These are phyloP conservation scores for Nibea albiflora DNA, from an alignment of 2,113 vertebrate genomes.

Conservation along the genomic window DNA sequence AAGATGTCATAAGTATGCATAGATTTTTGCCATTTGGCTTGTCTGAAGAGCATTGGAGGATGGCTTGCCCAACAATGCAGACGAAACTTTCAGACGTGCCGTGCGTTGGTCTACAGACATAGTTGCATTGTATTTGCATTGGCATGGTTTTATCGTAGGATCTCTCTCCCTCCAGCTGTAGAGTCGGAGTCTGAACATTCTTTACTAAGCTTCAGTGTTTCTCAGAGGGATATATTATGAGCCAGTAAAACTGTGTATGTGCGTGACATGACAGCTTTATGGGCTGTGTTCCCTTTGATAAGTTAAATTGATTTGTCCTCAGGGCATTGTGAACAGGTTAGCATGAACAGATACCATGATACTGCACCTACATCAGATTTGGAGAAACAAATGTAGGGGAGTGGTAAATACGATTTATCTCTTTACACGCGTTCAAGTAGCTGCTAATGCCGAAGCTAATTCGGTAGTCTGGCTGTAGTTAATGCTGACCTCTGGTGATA, in stretches of 20 bases:
- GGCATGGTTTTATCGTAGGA: conserved; percentile 61
- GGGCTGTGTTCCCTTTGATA: conserved; percentile 27
- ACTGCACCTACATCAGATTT: conserved; percentile 18
- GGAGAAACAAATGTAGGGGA: background rate
- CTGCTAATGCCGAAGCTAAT: conserved; percentile 1
- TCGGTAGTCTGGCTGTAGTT: conserved; percentile 5
- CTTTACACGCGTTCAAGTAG: background rate
- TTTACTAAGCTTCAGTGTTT: conserved; percentile 60
- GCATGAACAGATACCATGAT: conserved; percentile 16
- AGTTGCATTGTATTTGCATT: conserved; percentile 63
- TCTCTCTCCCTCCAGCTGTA: conserved; percentile 66
- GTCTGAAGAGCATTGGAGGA: conserved; percentile 1
- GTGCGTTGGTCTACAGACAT: conserved; percentile 53
- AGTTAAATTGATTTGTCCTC: conserved; percentile 35
- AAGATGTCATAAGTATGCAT: background rate
- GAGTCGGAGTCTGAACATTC: conserved; percentile 65
- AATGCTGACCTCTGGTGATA: conserved; percentile 15
- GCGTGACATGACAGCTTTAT: conserved; percentile 58
- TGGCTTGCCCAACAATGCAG: conserved; percentile 42
- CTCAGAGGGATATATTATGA: conserved; percentile 49
- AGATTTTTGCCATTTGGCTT: conserved; percentile 9
- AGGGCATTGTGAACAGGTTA: conserved; percentile 18
- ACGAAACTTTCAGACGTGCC: conserved; percentile 40
- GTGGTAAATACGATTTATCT: background rate
- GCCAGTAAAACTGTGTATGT: conserved; percentile 35